Evolutionary conservation across 2,797 vertebrate species (phyloP).

Genomic region (Enteromius anoplus): DNA sequence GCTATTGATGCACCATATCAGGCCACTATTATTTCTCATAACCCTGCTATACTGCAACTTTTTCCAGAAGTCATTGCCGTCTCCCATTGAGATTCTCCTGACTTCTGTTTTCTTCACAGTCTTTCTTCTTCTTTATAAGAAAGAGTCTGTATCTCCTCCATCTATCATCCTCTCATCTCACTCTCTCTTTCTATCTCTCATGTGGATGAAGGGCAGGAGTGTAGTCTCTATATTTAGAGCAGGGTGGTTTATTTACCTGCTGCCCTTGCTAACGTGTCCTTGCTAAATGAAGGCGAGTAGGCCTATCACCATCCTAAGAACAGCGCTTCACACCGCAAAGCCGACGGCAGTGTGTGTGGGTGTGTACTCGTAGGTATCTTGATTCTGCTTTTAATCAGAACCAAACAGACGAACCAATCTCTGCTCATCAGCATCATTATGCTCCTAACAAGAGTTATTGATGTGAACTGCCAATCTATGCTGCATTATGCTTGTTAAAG

Average conservation of each 20-base stretch:
- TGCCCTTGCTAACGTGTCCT: slow-evolving; percentile 79
- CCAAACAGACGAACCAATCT: slow-evolving; percentile 37
- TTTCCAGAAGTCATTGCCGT: not conserved
- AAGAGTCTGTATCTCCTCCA: slow-evolving; percentile 16
- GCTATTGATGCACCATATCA: not conserved
- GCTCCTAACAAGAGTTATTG: slow-evolving; percentile 42
- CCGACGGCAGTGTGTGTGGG: slow-evolving; percentile 64
- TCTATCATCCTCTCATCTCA: slow-evolving; percentile 19
- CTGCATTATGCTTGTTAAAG: slow-evolving; percentile 38
- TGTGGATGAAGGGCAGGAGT: slow-evolving; percentile 50
- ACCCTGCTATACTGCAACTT: not conserved
- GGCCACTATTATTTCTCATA: not conserved
- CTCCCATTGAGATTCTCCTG: not conserved
- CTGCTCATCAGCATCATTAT: slow-evolving; percentile 31
- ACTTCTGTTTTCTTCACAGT: slow-evolving; percentile 16
- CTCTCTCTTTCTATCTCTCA: slow-evolving; percentile 31
- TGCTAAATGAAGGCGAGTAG: slow-evolving; percentile 75
- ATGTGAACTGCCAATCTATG: slow-evolving; percentile 39
- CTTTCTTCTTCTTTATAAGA: slow-evolving; percentile 13
- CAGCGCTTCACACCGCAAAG: slow-evolving; percentile 63
- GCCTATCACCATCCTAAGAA: slow-evolving; percentile 70
- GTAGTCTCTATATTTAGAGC: slow-evolving; percentile 71
- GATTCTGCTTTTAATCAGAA: slow-evolving; percentile 41
- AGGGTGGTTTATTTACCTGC: slow-evolving; percentile 74
- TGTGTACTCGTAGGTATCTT: slow-evolving; percentile 29